A percentile compares a stretch with the other conserved stretches of the same genome.
Conservation (phyloP, 2,797 vertebrate genomes). For the Naso thynnoides region DNA sequence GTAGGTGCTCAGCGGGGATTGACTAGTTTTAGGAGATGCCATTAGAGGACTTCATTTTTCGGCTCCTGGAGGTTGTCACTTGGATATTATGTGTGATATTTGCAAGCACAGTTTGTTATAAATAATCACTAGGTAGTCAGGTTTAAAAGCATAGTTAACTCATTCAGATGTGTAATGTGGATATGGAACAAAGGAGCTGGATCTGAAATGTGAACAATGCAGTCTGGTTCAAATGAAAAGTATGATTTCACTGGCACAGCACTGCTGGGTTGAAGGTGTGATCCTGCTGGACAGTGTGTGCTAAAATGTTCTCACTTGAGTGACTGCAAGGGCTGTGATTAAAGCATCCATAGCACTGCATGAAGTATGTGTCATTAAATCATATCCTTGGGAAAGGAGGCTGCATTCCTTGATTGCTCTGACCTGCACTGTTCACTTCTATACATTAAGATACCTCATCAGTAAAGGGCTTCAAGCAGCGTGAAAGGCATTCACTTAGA, state of each 20-base stretch:
- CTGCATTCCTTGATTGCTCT: conserved; percentile 23
- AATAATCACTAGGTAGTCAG: no score
- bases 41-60: no score
- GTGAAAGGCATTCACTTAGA: conserved; percentile 46
- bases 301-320: conserved; percentile 6
- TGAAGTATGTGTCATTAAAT: conserved; percentile 27
- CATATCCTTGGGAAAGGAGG: conserved; percentile 12
- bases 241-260: conserved; percentile 9
- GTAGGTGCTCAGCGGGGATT: no score
- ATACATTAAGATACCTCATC: not conserved
- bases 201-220: conserved; percentile 5
- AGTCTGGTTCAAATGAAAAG: conserved; percentile 3
- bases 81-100: no score
- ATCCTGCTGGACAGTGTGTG: conserved; percentile 2
- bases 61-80: no score
- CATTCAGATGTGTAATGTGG: not conserved
- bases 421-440: conserved; percentile 15
- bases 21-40: no score
- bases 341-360: conserved; percentile 2
- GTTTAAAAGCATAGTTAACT: no score
- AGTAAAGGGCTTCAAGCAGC: conserved; percentile 17
- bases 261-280: conserved; percentile 3
- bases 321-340: conserved; percentile 12
- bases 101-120: no score
- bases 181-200: not conserved